Evolutionary conservation across 2,888 invertebrate species (phyloP).

Genomic region (Conus canariensis): DNA sequence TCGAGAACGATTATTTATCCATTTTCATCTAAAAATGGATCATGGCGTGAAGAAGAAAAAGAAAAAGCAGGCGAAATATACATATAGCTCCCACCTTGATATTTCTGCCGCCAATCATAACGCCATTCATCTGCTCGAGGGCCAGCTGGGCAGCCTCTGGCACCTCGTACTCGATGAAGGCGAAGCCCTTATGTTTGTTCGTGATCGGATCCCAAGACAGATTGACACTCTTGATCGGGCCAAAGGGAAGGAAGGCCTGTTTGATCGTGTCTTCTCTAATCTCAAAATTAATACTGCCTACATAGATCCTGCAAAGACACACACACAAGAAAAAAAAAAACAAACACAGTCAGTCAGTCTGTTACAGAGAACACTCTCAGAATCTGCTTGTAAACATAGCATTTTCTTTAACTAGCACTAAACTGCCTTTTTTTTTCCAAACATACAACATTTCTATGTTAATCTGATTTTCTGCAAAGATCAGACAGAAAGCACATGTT

Average conservation of each 20-base stretch:
- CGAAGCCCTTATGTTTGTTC: constrained; percentile 99
- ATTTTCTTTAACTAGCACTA: no score
- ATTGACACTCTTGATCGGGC: constrained; percentile 99
- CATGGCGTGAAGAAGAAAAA: neutral
- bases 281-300: constrained; percentile 99
- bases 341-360: neutral
- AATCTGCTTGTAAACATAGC: no score
- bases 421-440: no score
- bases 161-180: constrained; percentile 99
- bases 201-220: constrained; percentile 99
- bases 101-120: constrained; percentile 97
- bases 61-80: constrained; percentile 19
- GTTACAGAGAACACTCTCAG: no score
- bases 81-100: constrained; percentile 83
- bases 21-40: neutral
- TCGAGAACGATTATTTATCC: neutral
- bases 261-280: constrained; percentile 98
- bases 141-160: constrained; percentile 99
- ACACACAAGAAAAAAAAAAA: constrained; percentile 4
- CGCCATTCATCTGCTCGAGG: constrained; percentile 99
- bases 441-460: no score
- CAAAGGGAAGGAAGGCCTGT: constrained; percentile 97
- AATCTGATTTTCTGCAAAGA: no score
- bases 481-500: no score
- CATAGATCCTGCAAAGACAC: constrained; percentile 90